Base-by-base conservation (phyloP, 2,888 invertebrate species). In the Diachrysia chrysitis region DNA sequence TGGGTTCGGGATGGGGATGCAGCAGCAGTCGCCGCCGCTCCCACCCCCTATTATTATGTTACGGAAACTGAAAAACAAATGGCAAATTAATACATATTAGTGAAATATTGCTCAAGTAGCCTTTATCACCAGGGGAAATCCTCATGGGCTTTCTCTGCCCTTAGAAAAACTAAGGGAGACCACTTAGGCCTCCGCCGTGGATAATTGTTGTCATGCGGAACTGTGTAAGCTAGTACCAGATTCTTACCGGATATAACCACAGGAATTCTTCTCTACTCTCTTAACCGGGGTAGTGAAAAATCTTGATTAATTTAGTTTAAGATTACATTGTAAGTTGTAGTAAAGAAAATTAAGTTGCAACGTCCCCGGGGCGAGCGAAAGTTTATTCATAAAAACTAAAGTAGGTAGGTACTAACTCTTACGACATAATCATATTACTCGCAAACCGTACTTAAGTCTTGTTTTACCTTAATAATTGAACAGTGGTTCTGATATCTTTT, bases 1-100 rank as follows among this genome's bases (percentile, higher is more conserved):
- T 0, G 89, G 90, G 66, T 89, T 90, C 0, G 90, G 90, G 54
- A 89, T 73, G 0, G 87, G 85, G 23, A 83, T 80, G 58, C 87
- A 87, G 67, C 87, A 85, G 46, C 83, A 78, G 14, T 81, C 77
- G 16, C 83, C 78, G 17, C 87, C 79, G 29, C 88, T 76, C 1
- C 81, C 81, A 53, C 88, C 83, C 14, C 90, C 87, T 59, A 90
- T 88, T 66, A 89, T 68, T 72, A 87, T 80, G 82, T 90, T 90
- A 37, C 89, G 88, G 68, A 89, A 89, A 84, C 90, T 90, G 66
- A 16, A 64, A 55, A 63, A 64, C 21, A n/a, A 6, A 56, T 19
- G n/a, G 32, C 32, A 32, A 9, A 10, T 9, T 32, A 10, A 10
- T 10, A 10, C 32, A 32, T 10, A 10, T 9, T 32, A 10, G 32